Evolutionary conservation across 35 echinoderm and acorn worm species (phyloP).

Genomic region (Apostichopus californicus): DNA sequence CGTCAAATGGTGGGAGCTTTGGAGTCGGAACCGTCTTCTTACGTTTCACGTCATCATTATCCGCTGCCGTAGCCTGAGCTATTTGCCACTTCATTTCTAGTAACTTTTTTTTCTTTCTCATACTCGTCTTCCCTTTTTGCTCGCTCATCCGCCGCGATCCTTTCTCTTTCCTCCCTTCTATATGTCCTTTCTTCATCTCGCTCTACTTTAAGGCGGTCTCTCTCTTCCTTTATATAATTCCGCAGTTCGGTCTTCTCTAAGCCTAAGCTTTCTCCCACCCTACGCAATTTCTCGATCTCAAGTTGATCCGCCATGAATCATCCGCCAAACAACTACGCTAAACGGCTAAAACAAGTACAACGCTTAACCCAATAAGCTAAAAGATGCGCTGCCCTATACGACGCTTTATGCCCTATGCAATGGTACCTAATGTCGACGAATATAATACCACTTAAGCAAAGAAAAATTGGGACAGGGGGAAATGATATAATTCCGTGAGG

Average conservation of each 20-base stretch:
- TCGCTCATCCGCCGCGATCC: not conserved
- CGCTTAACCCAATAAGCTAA: too few species aligned
- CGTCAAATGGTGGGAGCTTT: not conserved
- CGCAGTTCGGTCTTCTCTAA: not conserved
- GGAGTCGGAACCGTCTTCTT: not conserved
- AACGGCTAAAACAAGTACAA: too few species aligned
- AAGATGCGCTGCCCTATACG: too few species aligned
- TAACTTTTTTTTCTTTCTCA: not conserved
- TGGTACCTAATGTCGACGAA: too few species aligned
- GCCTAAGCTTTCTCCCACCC: constrained; percentile 13
- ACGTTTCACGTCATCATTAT: not conserved
- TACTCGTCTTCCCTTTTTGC: not conserved
- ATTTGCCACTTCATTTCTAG: not conserved
- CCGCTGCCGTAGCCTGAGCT: not conserved
- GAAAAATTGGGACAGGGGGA: too few species aligned
- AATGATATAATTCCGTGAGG: too few species aligned
- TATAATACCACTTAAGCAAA: too few species aligned
- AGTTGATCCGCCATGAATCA: not conserved
- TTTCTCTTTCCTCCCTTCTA: constrained; percentile 6
- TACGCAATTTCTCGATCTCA: not conserved
- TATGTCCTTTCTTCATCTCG: constrained; percentile 10
- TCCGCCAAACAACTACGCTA: too few species aligned
- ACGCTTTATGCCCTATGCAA: too few species aligned
- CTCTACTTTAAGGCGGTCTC: constrained; percentile 4
- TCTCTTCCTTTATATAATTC: constrained; percentile 20